Evolutionary conservation across 2,888 invertebrate genomes (phyloP).

Genomic region (Agrotis clavis): DNA sequence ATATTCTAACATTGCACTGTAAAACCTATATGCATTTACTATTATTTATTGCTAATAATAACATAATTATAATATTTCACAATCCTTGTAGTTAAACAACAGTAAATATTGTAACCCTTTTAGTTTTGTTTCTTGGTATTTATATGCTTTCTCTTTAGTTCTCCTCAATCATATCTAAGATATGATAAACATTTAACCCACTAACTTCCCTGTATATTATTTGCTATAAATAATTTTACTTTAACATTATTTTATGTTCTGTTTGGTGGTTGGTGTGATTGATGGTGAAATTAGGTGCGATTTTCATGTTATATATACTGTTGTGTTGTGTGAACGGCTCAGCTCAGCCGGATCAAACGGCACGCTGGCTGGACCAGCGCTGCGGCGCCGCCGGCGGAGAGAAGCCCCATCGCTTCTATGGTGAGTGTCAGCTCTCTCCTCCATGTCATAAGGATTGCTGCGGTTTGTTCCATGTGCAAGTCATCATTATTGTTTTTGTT

Average conservation of each 20-base stretch:
- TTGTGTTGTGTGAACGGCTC: conserved; percentile 90
- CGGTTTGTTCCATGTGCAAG: conserved; percentile 63
- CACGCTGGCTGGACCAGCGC: conserved; percentile 88
- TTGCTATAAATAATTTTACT: conserved; percentile 71
- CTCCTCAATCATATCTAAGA: conserved; percentile 36
- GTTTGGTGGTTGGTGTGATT: conserved; percentile 89
- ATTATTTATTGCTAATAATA: conserved; percentile 46
- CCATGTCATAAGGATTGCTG: conserved; percentile 57
- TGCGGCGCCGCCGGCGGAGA: conserved; percentile 80
- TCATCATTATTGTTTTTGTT: conserved; percentile 80
- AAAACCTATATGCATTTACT: conserved; percentile 47
- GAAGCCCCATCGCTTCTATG: conserved; percentile 89
- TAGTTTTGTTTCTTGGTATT: conserved; percentile 51
- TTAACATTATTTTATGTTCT: conserved; percentile 87
- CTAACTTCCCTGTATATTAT: conserved; percentile 71
- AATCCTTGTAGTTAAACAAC: conserved; percentile 35
- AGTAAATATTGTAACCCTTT: conserved; percentile 30
- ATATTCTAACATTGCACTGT: conserved; percentile 43
- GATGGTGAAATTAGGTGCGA: conserved; percentile 89
- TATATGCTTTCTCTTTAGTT: conserved; percentile 51
- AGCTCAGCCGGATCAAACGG: conserved; percentile 90
- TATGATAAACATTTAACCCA: conserved; percentile 46
- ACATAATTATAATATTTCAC: conserved; percentile 37
- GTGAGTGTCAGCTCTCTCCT: conserved; percentile 78
- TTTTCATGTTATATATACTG: conserved; percentile 91